Conservation (phyloP, 2,113 vertebrate species). For the Apodemus sylvaticus region DNA sequence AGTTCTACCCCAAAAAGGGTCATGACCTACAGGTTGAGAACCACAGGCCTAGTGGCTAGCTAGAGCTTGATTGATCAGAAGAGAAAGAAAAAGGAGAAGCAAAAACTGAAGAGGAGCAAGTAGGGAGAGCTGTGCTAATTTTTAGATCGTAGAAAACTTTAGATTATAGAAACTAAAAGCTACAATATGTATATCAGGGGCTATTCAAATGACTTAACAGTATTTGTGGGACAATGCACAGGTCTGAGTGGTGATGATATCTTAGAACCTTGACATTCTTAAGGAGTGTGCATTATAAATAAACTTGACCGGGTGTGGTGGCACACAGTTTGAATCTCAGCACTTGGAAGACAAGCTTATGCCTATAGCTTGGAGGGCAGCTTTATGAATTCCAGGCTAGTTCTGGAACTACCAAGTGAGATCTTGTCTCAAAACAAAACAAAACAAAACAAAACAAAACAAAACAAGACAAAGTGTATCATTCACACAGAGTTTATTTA, state of each 20-base stretch:
- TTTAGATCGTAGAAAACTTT: constrained; percentile 31
- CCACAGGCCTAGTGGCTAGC: neutral
- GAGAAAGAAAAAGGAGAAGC: constrained; percentile 36
- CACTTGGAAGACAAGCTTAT: neutral
- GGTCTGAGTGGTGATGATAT: neutral
- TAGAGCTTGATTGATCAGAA: constrained; percentile 19
- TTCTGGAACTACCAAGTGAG: neutral
- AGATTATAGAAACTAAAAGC: constrained; percentile 7
- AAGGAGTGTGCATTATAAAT: neutral
- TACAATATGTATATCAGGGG: constrained; percentile 37
- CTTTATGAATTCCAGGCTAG: neutral
- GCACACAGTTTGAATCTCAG: neutral
- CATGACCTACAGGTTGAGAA: neutral
- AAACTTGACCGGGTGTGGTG: neutral
- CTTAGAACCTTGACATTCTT: neutral
- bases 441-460: neutral
- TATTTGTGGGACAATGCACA: neutral
- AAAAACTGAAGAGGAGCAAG: neutral
- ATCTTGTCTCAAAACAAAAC: neutral
- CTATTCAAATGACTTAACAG: constrained; percentile 30
- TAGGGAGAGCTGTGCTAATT: neutral
- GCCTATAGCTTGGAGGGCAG: neutral
- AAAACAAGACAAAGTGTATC: neutral
- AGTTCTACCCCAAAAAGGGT: neutral
- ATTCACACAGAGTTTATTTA: constrained; percentile 8